Conservation (phyloP, 2,888 invertebrate species). For the Atrina japonica region DNA sequence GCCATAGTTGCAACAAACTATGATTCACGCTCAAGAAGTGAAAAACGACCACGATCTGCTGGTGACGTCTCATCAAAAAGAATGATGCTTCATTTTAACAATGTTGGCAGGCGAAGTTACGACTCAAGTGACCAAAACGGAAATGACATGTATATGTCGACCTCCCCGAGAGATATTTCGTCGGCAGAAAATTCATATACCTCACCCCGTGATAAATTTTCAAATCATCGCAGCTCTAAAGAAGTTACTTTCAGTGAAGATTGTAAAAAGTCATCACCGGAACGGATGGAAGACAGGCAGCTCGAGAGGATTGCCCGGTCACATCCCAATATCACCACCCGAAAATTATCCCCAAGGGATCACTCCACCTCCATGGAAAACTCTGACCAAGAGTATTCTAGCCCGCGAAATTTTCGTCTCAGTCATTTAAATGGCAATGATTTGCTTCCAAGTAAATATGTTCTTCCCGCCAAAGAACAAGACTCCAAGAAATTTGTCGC, state of each 20-base stretch:
- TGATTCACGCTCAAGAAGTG: conserved; percentile 4
- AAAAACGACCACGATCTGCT: conserved; percentile 13
- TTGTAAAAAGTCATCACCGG: conserved; percentile 25
- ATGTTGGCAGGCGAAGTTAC: background rate
- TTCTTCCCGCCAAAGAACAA: conserved; percentile 22
- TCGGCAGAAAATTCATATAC: background rate
- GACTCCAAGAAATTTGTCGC: conserved; percentile 31
- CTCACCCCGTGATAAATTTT: background rate
- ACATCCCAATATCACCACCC: conserved; percentile 19
- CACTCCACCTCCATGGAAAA: conserved; percentile 25
- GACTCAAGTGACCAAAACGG: conserved; percentile 5
- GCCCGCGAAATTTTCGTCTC: conserved; percentile 8
- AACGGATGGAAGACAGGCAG: conserved; percentile 7
- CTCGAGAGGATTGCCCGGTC: background rate
- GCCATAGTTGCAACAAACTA: conserved; percentile 9
- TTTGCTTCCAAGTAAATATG: conserved; percentile 31
- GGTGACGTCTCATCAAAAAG: conserved; percentile 17
- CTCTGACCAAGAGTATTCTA: conserved; percentile 18
- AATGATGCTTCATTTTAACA: background rate
- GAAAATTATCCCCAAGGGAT: conserved; percentile 31
- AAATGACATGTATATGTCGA: conserved; percentile 6
- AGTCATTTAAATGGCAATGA: conserved; percentile 22
- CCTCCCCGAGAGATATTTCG: background rate
- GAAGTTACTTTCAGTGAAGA: conserved; percentile 28
- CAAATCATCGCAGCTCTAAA: background rate